A percentile compares a stretch with the other conserved stretches of the same genome.
Evolutionary conservation across 2,113 vertebrate species (phyloP).

Genomic region (Plectropomus leopardus): DNA sequence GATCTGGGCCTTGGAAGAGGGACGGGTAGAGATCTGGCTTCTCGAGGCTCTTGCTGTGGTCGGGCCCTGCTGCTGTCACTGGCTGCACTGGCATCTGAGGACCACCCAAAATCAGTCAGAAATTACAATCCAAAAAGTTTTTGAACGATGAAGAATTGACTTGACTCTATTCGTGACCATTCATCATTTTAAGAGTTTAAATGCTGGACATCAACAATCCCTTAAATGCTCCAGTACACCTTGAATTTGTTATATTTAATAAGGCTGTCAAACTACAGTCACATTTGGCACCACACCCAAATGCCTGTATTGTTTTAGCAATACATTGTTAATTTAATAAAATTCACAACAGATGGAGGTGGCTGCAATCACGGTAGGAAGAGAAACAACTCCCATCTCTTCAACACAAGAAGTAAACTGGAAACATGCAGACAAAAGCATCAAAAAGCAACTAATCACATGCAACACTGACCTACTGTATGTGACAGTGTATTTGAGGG

Average conservation of each 20-base stretch:
- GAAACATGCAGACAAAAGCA: too few species aligned
- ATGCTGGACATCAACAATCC: not conserved
- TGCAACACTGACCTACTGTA: too few species aligned
- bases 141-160: not conserved
- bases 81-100: conserved; percentile 88
- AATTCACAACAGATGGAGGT: not conserved
- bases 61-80: conserved; percentile 83
- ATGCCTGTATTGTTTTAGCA: not conserved
- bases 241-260: not conserved
- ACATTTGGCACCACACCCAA: not conserved
- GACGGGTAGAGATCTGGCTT: conserved; percentile 86
- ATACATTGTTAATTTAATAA: not conserved
- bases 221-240: not conserved
- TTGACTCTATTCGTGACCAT: not conserved
- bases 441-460: too few species aligned
- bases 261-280: not conserved
- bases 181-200: not conserved
- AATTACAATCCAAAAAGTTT: not conserved
- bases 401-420: too few species aligned
- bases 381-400: not conserved
- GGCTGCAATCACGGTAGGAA: not conserved
- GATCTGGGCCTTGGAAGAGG: conserved; percentile 83
- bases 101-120: conserved; percentile 5
- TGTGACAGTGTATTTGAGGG: too few species aligned
- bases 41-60: conserved; percentile 89